Base-by-base conservation (phyloP, 2,888 invertebrate genomes). In the Drosophila eohydei region DNA sequence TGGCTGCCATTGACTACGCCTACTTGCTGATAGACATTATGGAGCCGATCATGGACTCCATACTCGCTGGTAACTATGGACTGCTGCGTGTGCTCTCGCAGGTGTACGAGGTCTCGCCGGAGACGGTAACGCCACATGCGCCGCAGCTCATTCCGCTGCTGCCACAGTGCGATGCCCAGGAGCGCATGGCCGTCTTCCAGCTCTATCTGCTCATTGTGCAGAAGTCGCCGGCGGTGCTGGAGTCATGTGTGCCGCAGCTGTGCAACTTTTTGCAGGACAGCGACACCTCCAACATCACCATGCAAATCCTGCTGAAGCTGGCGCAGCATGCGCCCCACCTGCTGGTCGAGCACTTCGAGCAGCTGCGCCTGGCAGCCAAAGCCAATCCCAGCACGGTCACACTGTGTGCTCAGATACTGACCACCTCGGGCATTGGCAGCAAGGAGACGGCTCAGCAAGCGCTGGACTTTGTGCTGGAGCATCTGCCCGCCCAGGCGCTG, bases 1-100 rank as follows among this genome's bases (percentile, higher is more conserved):
- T 98, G 78, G 98, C 98, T 14, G 98, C 98, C 59, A 97, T 97
- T 70, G 97, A 98, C 91, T 97, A 98, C 93, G 96, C 97, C 4
- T 95, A 96, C 73, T 93, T 98, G 74, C 93, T 98, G 44, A 96
- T 97, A 81, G 96, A 96, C 12, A 97, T 98, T 92, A 96, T 98
- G 59, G 96, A 97, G 80, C 96, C 97, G 7, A 97, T 98, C 64
- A 96, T 98, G 94, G 96, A 97, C 91, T 97, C 97, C 74, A 96
- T 98, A 71, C 95, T 98, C 91, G 95, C 96, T 89, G 97, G 97
- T 59, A 98, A 98, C 93, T 97, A 97, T 92, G 96, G 97, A 0
- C 93, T 98, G 28, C 96, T 97, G 74, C 94, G 97, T 56, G 97
- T 98, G 43, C 94, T 98, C 73, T 97, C 97, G 0, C 97, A 97